Evolutionary conservation across 2,888 invertebrate species (phyloP), one percentile per base, ranked within the genome.

Genomic region (Thymelicus sylvestris): DNA sequence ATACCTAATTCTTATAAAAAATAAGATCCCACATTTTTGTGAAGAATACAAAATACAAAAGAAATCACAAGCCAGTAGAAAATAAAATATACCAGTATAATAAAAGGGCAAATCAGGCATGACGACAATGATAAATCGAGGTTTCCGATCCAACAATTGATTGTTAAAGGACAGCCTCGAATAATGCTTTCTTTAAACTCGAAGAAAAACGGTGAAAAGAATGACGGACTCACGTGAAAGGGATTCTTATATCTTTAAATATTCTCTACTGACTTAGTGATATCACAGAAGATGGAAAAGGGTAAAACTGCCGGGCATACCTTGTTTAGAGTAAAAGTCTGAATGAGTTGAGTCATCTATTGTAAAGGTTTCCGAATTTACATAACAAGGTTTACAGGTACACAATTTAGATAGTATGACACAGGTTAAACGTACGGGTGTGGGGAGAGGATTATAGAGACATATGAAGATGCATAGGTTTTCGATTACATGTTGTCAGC

Each of bases 71-170:
- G 50, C 6, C 19, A 52, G 50, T 52, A n/a, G 50, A 62, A 62
- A 62, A 62, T 47, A 62, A 44, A 44, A 24, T 47, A 31, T 63
- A 50, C n/a, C 13, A 52, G 38, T 52, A n/a, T 31, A 67, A 60
- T 19, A 47, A 67, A 38, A 66, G 59, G 7, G 8, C 44, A 60
- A 67, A 60, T 67, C 60, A 50, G 38, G 13, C 47, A 50, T 67
- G 60, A 67, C 38, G 67, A 67, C 60, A 67, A 60, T 48, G 67
- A 67, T 50, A 60, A 67, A 67, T 50, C 60, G 60, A 67, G 67
- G 50, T 60, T 61, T 50, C 67, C 50, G 38, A 60, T 61, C 44
- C 13, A 48, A 67, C 60, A 67, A 61, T 41, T 67, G 67, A 67
- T 67, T 67, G 67, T 61, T 60, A 67, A 67, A 61, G 67, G 67